Evolutionary conservation across 2,113 vertebrate species (phyloP), one percentile per base, ranked within the genome.

Genomic region (Rhinopomastus cyanomelas): DNA sequence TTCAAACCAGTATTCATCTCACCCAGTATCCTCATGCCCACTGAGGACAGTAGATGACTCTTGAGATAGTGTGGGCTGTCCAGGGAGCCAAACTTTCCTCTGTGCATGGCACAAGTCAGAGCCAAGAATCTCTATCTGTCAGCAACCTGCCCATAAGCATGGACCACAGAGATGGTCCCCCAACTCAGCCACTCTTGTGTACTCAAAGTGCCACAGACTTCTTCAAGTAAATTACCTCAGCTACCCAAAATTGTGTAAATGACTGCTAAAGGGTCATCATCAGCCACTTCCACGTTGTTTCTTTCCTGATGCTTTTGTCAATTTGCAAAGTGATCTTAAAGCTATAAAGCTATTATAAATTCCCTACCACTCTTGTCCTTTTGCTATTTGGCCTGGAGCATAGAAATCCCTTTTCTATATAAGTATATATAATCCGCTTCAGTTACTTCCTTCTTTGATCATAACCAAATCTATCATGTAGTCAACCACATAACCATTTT

Each of bases 151-250:
- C 27, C 2, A 0, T 25, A 29, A 72, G 49, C 39, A 49, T 1
- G 0, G 14, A 27, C 14, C 32, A 36, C 0, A 1, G 21, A 14
- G 8, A 82, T 66, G 16, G 15, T 3, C 1, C 15, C 27, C 26
- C 25, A 11, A 23, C 66, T 83, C 48, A 56, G 15, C 17, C 34
- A 21, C 18, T 46, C 17, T 81, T 61, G 36, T 1, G 0, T n/a
- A 42, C 42, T 37, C 22, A 32, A 51, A 66, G 12, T 2, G 5
- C 23, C 48, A 79, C 37, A 39, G 34, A 59, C 18, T 34, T 81
- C 32, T 73, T 71, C 34, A 60, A 29, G 22, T n/a, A 62, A 51
- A 82, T 66, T 30, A 37, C 16, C 29, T 48, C 48, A n/a, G 17
- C 12, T 81, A 49, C 36, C 21, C 84, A 17, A 67, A 57, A 4